These are phyloP conservation scores for Cylas formicarius DNA, from an alignment of 1,140 invertebrate species.

Conservation along the genomic window DNA sequence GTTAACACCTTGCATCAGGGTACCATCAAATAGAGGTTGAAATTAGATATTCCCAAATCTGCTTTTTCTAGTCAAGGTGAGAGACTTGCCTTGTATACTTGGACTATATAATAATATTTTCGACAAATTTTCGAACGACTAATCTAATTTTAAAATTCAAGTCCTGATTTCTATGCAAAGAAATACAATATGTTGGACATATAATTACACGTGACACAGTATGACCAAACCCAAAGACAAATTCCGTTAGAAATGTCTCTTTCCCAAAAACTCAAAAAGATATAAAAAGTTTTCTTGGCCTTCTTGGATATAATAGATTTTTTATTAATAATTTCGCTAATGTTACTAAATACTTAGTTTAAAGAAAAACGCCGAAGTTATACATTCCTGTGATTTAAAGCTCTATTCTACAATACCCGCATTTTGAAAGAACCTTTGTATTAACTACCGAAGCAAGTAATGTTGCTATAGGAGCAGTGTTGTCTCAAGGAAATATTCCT, in stretches of 20 bases:
- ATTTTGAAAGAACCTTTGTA: conserved; percentile 37
- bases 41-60: conserved; percentile 39
- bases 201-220: conserved; percentile 25
- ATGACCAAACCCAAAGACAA: conserved; percentile 24
- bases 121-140: too few species aligned
- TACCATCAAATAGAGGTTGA: conserved; percentile 45
- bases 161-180: conserved; percentile 16
- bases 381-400: conserved; percentile 21
- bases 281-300: conserved; percentile 13
- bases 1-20: conserved; percentile 39
- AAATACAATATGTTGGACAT: conserved; percentile 28
- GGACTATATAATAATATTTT: neutral
- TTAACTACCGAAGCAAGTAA: conserved; percentile 40
- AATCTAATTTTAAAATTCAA: conserved; percentile 22
- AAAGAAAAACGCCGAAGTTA: conserved; percentile 31
- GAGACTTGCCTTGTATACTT: neutral
- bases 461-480: conserved; percentile 35
- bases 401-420: conserved; percentile 31
- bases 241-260: conserved; percentile 4
- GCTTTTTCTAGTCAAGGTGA: conserved; percentile 36
- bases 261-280: conserved; percentile 10
- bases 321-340: conserved; percentile 29
- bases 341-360: conserved; percentile 39
- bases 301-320: conserved; percentile 9
- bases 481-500: conserved; percentile 37